phyloP scores from a whole-genome alignment of 2,797 vertebrate species.

The Mormyrops attenuatus region DNA sequence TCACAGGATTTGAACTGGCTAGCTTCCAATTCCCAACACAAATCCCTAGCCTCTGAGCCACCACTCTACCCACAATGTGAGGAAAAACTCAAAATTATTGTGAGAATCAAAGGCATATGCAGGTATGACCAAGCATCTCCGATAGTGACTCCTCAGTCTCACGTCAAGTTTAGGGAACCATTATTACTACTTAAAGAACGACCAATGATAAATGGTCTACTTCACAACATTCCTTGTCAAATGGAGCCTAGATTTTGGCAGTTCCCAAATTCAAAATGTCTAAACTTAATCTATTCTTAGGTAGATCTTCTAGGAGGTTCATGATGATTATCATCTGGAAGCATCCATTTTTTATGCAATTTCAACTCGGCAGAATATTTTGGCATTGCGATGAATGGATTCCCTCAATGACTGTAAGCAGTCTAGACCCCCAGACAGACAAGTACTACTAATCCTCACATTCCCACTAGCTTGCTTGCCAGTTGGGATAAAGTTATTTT shows the following conservation, averaged over 20 bases:
- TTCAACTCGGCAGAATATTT: neutral
- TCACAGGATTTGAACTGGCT: neutral
- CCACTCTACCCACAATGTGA: neutral
- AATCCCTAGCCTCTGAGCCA: neutral
- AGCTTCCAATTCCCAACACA: neutral
- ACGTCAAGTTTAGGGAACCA: neutral
- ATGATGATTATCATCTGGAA: neutral
- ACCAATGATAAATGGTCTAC: neutral
- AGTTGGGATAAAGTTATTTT: neutral
- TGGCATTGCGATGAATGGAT: neutral
- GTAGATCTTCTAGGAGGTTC: neutral
- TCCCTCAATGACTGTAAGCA: neutral
- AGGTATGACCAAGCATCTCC: neutral
- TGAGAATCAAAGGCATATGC: neutral
- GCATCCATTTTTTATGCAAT: neutral
- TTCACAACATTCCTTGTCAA: neutral
- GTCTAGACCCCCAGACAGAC: neutral
- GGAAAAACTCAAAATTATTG: neutral
- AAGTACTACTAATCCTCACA: neutral
- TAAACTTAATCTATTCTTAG: neutral
- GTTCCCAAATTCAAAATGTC: neutral
- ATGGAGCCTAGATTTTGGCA: neutral
- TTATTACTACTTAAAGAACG: neutral
- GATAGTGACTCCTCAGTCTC: neutral
- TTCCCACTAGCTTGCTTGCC: neutral